Conservation (phyloP, 2,797 vertebrate genomes). For the Mus caroli region DNA sequence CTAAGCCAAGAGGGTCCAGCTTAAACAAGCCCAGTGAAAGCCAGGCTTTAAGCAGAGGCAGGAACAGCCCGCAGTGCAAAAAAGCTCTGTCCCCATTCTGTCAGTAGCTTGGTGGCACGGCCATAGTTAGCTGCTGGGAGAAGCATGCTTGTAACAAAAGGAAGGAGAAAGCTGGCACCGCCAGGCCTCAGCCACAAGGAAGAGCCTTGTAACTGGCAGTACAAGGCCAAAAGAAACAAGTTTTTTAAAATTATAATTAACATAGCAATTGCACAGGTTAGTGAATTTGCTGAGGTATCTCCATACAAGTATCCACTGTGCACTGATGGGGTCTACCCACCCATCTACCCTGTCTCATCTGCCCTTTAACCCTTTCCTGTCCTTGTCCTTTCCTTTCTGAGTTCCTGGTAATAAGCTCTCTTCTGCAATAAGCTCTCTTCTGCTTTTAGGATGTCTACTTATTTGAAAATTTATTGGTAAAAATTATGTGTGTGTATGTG, state of each 20-base stretch:
- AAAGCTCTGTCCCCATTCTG: background rate
- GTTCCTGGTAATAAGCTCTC: background rate
- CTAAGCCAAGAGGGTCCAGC: background rate
- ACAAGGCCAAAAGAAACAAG: background rate
- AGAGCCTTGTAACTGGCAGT: too few species aligned
- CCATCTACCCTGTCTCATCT: too few species aligned
- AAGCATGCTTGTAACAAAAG: background rate
- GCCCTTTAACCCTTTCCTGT: background rate
- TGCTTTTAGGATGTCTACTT: background rate
- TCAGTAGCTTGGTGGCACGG: fast-evolving
- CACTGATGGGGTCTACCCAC: background rate
- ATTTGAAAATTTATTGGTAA: background rate
- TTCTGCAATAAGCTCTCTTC: background rate
- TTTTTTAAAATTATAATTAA: background rate
- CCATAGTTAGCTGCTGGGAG: background rate
- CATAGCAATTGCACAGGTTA: background rate
- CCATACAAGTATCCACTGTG: background rate
- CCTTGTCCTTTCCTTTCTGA: background rate
- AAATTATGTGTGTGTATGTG: background rate
- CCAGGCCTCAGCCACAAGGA: too few species aligned
- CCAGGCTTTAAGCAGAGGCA: background rate
- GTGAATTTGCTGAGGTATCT: background rate
- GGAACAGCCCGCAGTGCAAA: background rate
- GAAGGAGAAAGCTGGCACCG: background rate
- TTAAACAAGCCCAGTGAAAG: background rate